Conservation (phyloP, 2,888 invertebrate genomes). For the Mycalesis mineus region DNA sequence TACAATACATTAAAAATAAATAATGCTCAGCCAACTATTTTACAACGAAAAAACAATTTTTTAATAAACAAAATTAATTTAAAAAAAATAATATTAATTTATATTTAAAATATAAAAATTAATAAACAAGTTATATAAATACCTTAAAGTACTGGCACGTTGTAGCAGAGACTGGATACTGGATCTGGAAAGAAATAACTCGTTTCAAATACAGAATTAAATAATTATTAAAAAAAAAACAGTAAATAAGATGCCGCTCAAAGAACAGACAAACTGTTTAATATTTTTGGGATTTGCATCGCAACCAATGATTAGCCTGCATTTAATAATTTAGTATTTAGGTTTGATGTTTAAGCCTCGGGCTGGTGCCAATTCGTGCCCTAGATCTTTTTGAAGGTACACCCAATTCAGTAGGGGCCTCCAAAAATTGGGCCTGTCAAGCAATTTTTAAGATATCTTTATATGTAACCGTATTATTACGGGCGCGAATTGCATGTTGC, state of each 20-base stretch:
- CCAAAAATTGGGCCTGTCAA: conserved; percentile 32
- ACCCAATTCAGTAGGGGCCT: conserved; percentile 43
- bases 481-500: conserved; percentile 34
- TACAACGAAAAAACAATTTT: no score
- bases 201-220: conserved; percentile 1
- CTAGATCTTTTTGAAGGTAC: conserved; percentile 66
- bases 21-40: not conserved
- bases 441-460: conserved; percentile 30
- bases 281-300: conserved; percentile 36
- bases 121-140: conserved; percentile 22
- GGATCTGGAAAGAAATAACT: conserved; percentile 40
- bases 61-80: no score
- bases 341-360: conserved; percentile 61
- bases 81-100: no score
- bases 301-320: conserved; percentile 61
- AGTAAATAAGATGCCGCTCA: conserved; percentile 9
- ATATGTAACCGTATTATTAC: conserved; percentile 33
- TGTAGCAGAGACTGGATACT: conserved; percentile 11
- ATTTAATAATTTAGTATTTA: conserved; percentile 71
- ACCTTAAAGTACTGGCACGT: conserved; percentile 39
- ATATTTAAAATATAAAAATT: not conserved
- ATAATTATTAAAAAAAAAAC: conserved; percentile 3
- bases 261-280: conserved; percentile 31
- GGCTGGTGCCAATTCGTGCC: conserved; percentile 71
- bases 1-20: not conserved